phyloP scores from a whole-genome alignment of 2,888 invertebrate species.

The Encarsia formosa region DNA sequence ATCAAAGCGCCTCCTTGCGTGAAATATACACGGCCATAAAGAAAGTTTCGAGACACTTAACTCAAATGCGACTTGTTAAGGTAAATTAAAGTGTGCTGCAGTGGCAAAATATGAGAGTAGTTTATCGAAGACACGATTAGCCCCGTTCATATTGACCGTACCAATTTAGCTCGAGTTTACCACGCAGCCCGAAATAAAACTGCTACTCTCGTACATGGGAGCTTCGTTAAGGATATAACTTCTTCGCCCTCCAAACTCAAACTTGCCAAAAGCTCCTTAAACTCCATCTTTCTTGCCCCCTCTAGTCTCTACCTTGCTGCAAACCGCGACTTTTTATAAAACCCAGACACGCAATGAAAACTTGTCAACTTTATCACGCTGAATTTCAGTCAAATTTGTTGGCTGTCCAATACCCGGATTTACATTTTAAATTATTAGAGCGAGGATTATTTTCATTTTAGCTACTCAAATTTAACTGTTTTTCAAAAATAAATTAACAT shows the following conservation, averaged over 20 bases:
- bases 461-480: too few relatives aligned
- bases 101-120: background rate
- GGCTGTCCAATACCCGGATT: background rate
- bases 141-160: slow-evolving; percentile 10
- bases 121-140: slow-evolving; percentile 13
- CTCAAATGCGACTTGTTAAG: slow-evolving; percentile 8
- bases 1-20: too few relatives aligned
- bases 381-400: background rate
- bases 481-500: too few relatives aligned
- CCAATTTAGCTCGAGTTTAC: background rate
- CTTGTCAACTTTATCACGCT: background rate
- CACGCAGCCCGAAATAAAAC: background rate
- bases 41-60: slow-evolving; percentile 17
- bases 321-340: background rate
- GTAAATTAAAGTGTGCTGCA: slow-evolving; percentile 3
- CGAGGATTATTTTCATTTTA: background rate
- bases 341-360: background rate
- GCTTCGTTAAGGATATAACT: slow-evolving; percentile 9
- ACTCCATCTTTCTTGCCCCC: background rate
- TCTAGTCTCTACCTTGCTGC: too few relatives aligned
- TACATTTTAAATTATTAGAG: background rate
- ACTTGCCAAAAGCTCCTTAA: slow-evolving; percentile 6
- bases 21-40: too few relatives aligned
- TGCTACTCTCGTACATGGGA: background rate
- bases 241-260: background rate